These are phyloP conservation scores for Channallabes apus DNA, from an alignment of 2,797 vertebrate genomes.

Conservation along the genomic window DNA sequence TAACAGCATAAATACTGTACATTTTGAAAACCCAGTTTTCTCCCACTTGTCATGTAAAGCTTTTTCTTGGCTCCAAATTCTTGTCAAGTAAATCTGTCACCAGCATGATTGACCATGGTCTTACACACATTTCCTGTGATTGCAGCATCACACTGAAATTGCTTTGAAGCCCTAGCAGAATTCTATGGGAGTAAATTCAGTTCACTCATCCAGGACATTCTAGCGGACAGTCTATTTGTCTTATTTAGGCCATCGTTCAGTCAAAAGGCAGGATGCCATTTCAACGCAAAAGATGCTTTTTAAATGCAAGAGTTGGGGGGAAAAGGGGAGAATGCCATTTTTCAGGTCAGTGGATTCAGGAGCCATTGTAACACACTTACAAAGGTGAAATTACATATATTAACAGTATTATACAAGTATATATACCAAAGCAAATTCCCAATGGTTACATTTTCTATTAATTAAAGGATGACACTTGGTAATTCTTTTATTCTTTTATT, in stretches of 20 bases:
- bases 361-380: not conserved
- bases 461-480: not conserved
- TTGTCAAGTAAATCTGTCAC: constrained; percentile 28
- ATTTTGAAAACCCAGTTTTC: not conserved
- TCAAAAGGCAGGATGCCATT: not conserved
- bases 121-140: constrained; percentile 34
- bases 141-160: constrained; percentile 20
- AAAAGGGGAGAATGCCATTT: not conserved
- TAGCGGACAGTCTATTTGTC: constrained; percentile 31
- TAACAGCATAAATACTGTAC: not conserved
- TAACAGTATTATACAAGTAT: not conserved
- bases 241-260: constrained; percentile 9
- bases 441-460: not conserved
- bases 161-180: constrained; percentile 13
- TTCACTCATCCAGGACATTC: constrained; percentile 36
- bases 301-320: not conserved
- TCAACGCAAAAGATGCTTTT: not conserved
- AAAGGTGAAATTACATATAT: not conserved
- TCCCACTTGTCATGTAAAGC: not conserved
- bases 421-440: not conserved
- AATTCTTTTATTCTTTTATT: not conserved
- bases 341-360: not conserved
- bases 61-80: not conserved
- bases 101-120: constrained; percentile 37
- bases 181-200: constrained; percentile 30